Evolutionary conservation across 2,113 vertebrate genomes (phyloP).

Genomic region (Piaya cayana): DNA sequence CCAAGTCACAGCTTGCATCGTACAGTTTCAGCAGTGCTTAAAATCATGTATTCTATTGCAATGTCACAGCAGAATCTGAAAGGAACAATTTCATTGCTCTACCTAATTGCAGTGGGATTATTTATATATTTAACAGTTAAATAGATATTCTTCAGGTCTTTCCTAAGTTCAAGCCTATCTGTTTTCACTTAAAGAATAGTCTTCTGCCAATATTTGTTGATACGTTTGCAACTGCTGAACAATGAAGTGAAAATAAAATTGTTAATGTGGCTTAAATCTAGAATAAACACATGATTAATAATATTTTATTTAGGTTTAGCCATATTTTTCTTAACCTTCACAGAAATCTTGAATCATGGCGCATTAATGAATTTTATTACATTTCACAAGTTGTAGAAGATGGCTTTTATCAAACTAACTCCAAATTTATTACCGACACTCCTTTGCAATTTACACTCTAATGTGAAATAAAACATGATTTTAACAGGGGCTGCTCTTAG

Average conservation of each 20-base stretch:
- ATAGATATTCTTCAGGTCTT: constrained; percentile 52
- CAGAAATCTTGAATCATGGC: constrained; percentile 51
- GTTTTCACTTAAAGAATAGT: constrained; percentile 70
- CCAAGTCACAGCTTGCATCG: not conserved
- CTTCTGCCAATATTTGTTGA: constrained; percentile 62
- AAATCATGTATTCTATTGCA: constrained; percentile 17
- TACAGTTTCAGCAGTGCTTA: constrained; percentile 7
- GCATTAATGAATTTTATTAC: constrained; percentile 69
- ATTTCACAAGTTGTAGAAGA: constrained; percentile 54
- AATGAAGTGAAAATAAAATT: constrained; percentile 66
- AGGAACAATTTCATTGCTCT: constrained; percentile 3
- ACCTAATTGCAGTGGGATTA: constrained; percentile 26
- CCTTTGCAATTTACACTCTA: constrained; percentile 20
- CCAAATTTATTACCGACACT: constrained; percentile 16
- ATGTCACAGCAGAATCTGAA: not conserved
- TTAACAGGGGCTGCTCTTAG: not conserved
- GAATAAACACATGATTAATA: constrained; percentile 57
- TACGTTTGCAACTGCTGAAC: constrained; percentile 69
- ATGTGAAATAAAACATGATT: constrained; percentile 43
- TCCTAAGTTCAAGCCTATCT: constrained; percentile 56
- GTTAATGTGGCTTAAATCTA: constrained; percentile 13
- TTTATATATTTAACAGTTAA: constrained; percentile 37
- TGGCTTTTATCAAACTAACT: constrained; percentile 45
- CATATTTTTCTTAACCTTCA: constrained; percentile 60
- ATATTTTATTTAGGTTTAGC: constrained; percentile 60